These are phyloP conservation scores for Poeciliopsis paucimaculata DNA, from an alignment of 2,797 vertebrate species.

Conservation along the genomic window DNA sequence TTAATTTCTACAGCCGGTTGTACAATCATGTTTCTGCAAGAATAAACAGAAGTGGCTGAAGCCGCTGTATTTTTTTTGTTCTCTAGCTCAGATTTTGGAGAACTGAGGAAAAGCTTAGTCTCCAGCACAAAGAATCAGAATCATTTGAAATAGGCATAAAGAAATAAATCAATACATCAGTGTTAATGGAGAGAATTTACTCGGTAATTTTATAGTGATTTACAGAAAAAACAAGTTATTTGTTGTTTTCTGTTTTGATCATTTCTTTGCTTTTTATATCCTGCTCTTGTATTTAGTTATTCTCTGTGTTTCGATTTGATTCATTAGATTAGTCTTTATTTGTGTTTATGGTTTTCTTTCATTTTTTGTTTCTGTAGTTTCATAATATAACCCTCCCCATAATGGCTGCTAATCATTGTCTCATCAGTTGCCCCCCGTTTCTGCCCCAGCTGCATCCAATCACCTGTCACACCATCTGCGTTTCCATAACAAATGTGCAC, in stretches of 20 bases:
- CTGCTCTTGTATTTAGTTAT: too few relatives aligned
- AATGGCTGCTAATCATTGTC: too few relatives aligned
- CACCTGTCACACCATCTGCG: too few relatives aligned
- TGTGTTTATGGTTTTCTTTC: too few relatives aligned
- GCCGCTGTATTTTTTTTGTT: not conserved
- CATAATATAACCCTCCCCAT: too few relatives aligned
- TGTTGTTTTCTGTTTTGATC: too few relatives aligned
- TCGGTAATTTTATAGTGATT: not conserved
- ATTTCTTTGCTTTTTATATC: too few relatives aligned
- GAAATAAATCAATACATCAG: not conserved
- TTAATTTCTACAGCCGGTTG: not conserved
- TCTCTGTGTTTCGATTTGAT: too few relatives aligned
- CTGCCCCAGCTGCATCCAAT: not conserved
- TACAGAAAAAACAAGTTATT: not conserved
- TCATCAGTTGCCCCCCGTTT: too few relatives aligned
- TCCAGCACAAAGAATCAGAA: not conserved
- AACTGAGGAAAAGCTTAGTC: not conserved
- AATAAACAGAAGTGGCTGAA: not conserved
- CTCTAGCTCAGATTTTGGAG: not conserved
- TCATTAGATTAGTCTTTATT: not conserved
- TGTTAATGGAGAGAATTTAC: not conserved
- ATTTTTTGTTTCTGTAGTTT: too few relatives aligned
- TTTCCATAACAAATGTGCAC: too few relatives aligned
- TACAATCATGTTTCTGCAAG: conserved; percentile 3
- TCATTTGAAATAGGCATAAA: not conserved